These are phyloP conservation scores for Clarias pachynema DNA, from an alignment of 2,797 vertebrate species.

Conservation along the genomic window DNA sequence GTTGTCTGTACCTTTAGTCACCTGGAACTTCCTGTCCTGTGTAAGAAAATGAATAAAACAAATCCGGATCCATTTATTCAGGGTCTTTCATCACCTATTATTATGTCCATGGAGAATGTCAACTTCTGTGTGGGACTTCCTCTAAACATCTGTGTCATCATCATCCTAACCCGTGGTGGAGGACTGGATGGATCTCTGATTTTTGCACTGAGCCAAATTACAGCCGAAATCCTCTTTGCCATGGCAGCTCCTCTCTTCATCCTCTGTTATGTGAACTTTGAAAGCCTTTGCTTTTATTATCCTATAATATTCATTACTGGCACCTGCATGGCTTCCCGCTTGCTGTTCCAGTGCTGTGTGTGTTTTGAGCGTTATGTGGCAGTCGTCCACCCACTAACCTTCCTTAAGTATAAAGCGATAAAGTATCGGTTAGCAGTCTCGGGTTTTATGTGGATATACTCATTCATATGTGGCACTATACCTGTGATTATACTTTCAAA, in stretches of 20 bases:
- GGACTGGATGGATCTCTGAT: background rate
- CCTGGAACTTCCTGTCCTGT: background rate
- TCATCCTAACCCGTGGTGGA: background rate
- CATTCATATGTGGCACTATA: background rate
- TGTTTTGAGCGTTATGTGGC: conserved; percentile 29
- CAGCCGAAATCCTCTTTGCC: conserved; percentile 14
- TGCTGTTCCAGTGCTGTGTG: conserved; percentile 5
- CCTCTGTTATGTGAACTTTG: background rate
- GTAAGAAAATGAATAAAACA: background rate
- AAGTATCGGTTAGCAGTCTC: background rate
- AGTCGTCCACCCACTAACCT: conserved; percentile 8
- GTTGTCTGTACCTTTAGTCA: background rate
- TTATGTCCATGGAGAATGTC: background rate
- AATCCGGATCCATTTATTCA: background rate
- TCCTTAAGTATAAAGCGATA: conserved; percentile 6
- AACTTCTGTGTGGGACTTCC: conserved; percentile 16
- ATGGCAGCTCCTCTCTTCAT: background rate
- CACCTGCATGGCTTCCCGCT: background rate
- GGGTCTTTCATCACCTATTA: background rate
- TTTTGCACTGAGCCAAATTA: background rate
- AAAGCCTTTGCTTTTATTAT: background rate
- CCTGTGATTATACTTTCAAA: background rate
- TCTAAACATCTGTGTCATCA: conserved; percentile 18
- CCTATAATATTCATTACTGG: background rate
- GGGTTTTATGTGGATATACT: background rate